Evolutionary conservation across 2,113 vertebrate genomes (phyloP).

Genomic region (Scatophagus argus): DNA sequence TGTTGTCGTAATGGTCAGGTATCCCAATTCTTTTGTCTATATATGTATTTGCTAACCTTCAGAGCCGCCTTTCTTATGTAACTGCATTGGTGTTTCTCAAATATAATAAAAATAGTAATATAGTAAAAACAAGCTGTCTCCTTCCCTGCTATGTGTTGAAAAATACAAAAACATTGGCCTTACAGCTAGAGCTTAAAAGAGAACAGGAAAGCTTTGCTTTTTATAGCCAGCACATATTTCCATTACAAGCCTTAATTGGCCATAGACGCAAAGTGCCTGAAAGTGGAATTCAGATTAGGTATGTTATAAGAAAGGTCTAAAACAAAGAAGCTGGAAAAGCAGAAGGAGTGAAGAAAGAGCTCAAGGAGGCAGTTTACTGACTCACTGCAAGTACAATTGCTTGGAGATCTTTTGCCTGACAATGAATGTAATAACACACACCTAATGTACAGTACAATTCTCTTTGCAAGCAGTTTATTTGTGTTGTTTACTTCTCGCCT

Average conservation of each 20-base stretch:
- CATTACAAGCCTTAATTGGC: constrained; percentile 74
- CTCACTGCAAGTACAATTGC: constrained; percentile 30
- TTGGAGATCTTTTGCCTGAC: constrained; percentile 65
- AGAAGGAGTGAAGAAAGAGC: constrained; percentile 14
- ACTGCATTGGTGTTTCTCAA: constrained; percentile 33
- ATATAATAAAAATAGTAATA: background rate
- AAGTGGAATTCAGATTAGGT: constrained; percentile 64
- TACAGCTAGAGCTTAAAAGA: constrained; percentile 58
- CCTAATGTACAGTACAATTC: constrained; percentile 43
- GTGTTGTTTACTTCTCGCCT: constrained; percentile 32
- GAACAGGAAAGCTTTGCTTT: constrained; percentile 56
- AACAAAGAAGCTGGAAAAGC: constrained; percentile 40
- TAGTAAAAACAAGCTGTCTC: constrained; percentile 19
- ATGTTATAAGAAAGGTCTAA: constrained; percentile 47
- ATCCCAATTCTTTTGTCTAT: too few relatives aligned
- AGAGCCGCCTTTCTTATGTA: constrained; percentile 52
- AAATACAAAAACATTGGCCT: constrained; percentile 23
- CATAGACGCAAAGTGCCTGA: constrained; percentile 50
- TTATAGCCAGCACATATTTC: constrained; percentile 63
- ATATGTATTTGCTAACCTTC: constrained; percentile 34
- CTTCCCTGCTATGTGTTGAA: constrained; percentile 25
- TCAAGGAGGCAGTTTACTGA: constrained; percentile 54
- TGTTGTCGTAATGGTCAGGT: too few relatives aligned
- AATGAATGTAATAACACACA: constrained; percentile 51
- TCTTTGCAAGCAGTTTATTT: constrained; percentile 39